These are phyloP conservation scores for Cynopterus sphinx DNA, from an alignment of 2,797 vertebrate species.

Conservation along the genomic window DNA sequence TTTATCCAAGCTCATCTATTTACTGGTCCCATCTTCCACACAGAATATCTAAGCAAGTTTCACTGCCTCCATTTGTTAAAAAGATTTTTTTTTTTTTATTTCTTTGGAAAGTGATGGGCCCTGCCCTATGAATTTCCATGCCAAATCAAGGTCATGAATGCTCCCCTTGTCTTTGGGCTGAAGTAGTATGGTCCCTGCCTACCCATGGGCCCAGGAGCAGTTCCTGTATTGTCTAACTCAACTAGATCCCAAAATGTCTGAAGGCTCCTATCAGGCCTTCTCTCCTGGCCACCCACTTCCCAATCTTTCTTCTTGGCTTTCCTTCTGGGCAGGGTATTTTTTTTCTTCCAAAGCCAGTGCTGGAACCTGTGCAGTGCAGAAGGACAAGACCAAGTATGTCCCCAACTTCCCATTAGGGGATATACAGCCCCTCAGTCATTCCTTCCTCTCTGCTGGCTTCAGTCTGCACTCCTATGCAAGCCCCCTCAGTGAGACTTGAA, in stretches of 20 bases:
- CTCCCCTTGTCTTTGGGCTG: constrained; percentile 60
- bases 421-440: constrained; percentile 38
- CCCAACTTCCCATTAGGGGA: constrained; percentile 37
- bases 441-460: constrained; percentile 60
- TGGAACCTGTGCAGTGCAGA: constrained; percentile 54
- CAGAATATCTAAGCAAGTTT: constrained; percentile 58
- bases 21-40: constrained; percentile 58
- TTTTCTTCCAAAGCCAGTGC: constrained; percentile 64
- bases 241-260: constrained; percentile 34
- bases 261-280: constrained; percentile 49
- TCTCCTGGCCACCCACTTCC: constrained; percentile 49
- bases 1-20: constrained; percentile 6
- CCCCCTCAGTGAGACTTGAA: constrained; percentile 44
- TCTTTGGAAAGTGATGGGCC: constrained; percentile 80
- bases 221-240: constrained; percentile 47
- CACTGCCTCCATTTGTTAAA: constrained; percentile 74
- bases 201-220: constrained; percentile 34
- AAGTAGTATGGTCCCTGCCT: constrained; percentile 62
- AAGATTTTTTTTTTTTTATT: constrained; percentile 74
- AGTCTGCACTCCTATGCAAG: constrained; percentile 49
- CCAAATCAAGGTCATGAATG: constrained; percentile 61
- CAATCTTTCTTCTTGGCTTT: constrained; percentile 61
- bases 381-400: constrained; percentile 27
- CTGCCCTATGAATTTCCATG: constrained; percentile 69
- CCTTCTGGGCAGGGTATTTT: neutral